phyloP scores from a whole-genome alignment of 2,797 vertebrate genomes.

The Urophycis tenuis region DNA sequence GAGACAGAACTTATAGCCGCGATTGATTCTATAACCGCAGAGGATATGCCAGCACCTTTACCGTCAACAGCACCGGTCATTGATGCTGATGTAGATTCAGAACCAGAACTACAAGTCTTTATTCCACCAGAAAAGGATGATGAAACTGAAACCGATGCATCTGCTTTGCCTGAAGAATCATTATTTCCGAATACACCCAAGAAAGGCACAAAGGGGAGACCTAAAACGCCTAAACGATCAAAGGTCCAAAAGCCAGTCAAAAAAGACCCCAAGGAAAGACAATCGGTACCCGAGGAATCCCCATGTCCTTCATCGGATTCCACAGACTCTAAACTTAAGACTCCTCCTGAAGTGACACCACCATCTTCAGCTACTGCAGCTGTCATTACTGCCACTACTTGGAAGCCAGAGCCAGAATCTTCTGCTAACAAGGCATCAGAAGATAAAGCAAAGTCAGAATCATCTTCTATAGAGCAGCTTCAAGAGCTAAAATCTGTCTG shows the following conservation, averaged over 20 bases:
- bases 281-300: slow-evolving; percentile 56
- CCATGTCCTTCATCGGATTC: slow-evolving; percentile 42
- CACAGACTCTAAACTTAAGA: slow-evolving; percentile 39
- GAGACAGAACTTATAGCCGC: slow-evolving; percentile 95
- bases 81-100: slow-evolving; percentile 65
- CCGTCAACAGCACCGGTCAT: slow-evolving; percentile 67
- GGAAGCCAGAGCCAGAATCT: slow-evolving; percentile 58
- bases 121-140: slow-evolving; percentile 68
- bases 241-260: slow-evolving; percentile 73
- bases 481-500: slow-evolving; percentile 55
- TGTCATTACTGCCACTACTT: slow-evolving; percentile 65
- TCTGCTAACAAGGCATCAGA: slow-evolving; percentile 43
- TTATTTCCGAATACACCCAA: slow-evolving; percentile 60
- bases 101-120: slow-evolving; percentile 57
- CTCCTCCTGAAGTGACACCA: slow-evolving; percentile 45
- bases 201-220: slow-evolving; percentile 75
- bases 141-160: slow-evolving; percentile 57
- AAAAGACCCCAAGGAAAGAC: slow-evolving; percentile 73
- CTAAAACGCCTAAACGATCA: slow-evolving; percentile 72
- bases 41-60: slow-evolving; percentile 65
- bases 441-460: slow-evolving; percentile 42
- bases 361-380: slow-evolving; percentile 43
- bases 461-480: slow-evolving; percentile 55
- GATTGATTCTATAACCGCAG: slow-evolving; percentile 91
- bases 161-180: slow-evolving; percentile 57